Percentiles rank a stretch among this genome's conserved stretches.
These are phyloP conservation scores for Xiphophorus couchianus DNA, from an alignment of 2,113 vertebrate species.

Conservation along the genomic window DNA sequence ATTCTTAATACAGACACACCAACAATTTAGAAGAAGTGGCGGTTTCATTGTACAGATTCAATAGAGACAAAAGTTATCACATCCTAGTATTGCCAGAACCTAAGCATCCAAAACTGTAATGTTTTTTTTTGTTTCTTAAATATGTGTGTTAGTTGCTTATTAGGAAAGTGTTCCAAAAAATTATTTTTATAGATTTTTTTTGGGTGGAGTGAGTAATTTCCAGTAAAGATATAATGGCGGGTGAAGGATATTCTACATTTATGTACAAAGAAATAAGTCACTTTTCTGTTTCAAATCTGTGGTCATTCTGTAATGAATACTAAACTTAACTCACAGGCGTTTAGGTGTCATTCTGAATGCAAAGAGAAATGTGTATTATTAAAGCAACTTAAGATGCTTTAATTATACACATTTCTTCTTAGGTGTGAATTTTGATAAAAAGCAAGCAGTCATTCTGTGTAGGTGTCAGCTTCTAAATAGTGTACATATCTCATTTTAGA, in stretches of 20 bases:
- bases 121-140: background rate
- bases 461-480: conserved; percentile 54
- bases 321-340: background rate
- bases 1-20: no score
- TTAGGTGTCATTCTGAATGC: no score
- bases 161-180: background rate
- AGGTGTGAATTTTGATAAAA: conserved; percentile 20
- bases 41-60: background rate
- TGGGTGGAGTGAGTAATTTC: background rate
- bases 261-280: no score
- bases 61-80: no score
- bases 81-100: no score
- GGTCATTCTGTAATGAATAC: background rate
- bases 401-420: conserved; percentile 1
- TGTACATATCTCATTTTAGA: conserved; percentile 47
- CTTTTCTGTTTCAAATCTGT: background rate
- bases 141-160: background rate
- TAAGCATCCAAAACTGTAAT: background rate
- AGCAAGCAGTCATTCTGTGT: conserved; percentile 44
- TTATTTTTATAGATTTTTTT: background rate
- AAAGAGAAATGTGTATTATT: background rate
- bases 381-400: conserved; percentile 7
- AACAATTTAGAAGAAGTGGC: no score
- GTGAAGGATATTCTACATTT: background rate
- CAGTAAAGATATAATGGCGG: background rate